Base-by-base conservation (phyloP, 2,797 vertebrate species). In the Coilia nasus region DNA sequence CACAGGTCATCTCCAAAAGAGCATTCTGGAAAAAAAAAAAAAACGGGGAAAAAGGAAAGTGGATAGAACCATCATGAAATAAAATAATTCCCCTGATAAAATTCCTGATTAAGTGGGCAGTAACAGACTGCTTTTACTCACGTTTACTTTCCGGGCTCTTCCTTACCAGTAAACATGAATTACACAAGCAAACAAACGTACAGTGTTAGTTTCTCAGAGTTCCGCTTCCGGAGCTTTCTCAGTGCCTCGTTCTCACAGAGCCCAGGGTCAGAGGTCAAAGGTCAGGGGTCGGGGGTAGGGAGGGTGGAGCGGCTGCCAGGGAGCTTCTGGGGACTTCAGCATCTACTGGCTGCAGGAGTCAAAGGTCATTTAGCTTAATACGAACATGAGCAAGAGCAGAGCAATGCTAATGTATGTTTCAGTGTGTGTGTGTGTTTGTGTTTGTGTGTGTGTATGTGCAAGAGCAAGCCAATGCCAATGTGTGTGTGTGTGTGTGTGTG, bases 21-120 rank as follows among this genome's bases (percentile, higher is more conserved):
- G 88, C 85, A 90, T 81, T 88, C 84, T 84, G 88, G 0, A 88
- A 87, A 86, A 88, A 90, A 91, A 90, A 57, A 88, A 90, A 59
- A 85, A 92, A 85, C 86, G 85, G 84, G 25, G 25, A 83, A 41
- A 10, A 44, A 28, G 21, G 15, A 57, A 80, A 28, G 44, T 35
- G 44, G 35, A 75, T 60, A 46, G 31, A n/a, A n/a, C n/a, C n/a
- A n/a, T n/a, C n/a, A n/a, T n/a, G n/a, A n/a, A n/a, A n/a, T n/a
- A n/a, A n/a, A n/a, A n/a, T n/a, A n/a, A n/a, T n/a, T n/a, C n/a
- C n/a, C n/a, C n/a, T n/a, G n/a, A n/a, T n/a, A n/a, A n/a, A n/a
- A n/a, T n/a, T n/a, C n/a, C n/a, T n/a, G n/a, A n/a, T n/a, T n/a
- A n/a, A n/a, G n/a, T n/a, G n/a, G n/a, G n/a, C n/a, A n/a, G n/a